Percentiles rank a stretch among this genome's conserved stretches.
Evolutionary conservation across 1,140 invertebrate genomes (phyloP).

Genomic region (Euglossa dilemma): DNA sequence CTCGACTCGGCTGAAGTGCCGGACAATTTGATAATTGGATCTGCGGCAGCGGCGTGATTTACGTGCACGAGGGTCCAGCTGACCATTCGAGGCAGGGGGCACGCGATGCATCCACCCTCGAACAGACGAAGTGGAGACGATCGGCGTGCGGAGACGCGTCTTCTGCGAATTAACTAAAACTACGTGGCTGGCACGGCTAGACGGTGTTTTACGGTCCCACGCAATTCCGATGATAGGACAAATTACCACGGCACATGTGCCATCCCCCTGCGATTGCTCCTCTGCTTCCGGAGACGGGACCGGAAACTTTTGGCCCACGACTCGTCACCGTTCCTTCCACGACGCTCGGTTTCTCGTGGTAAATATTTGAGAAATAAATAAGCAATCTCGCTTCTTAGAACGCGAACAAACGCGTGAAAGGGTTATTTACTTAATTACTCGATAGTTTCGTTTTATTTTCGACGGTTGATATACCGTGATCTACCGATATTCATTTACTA

Average conservation of each 20-base stretch:
- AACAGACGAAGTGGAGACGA: conserved; percentile 52
- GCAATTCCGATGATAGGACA: conserved; percentile 54
- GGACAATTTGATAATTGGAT: conserved; percentile 81
- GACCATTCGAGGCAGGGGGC: conserved; percentile 63
- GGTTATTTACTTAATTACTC: too few relatives aligned
- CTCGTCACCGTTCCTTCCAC: too few relatives aligned
- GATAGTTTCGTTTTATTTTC: too few relatives aligned
- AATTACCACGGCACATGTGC: conserved; percentile 8
- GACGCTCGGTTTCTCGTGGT: too few relatives aligned
- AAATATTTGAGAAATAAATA: too few relatives aligned
- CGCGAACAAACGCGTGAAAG: too few relatives aligned
- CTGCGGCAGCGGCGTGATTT: conserved; percentile 75
- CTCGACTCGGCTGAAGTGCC: conserved; percentile 59
- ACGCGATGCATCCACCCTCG: conserved; percentile 43
- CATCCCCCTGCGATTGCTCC: neutral
- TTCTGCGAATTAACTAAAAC: conserved; percentile 72
- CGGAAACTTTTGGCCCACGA: neutral
- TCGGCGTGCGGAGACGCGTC: conserved; percentile 46
- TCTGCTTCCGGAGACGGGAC: too few relatives aligned
- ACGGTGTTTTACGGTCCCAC: conserved; percentile 67
- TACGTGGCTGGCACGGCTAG: conserved; percentile 59
- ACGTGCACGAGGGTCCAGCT: conserved; percentile 71
- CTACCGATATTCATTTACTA: too few relatives aligned
- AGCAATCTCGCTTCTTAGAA: too few relatives aligned
- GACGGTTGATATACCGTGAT: too few relatives aligned